phyloP scores from a whole-genome alignment of 2,888 invertebrate species.

The Gryllus longicercus region DNA sequence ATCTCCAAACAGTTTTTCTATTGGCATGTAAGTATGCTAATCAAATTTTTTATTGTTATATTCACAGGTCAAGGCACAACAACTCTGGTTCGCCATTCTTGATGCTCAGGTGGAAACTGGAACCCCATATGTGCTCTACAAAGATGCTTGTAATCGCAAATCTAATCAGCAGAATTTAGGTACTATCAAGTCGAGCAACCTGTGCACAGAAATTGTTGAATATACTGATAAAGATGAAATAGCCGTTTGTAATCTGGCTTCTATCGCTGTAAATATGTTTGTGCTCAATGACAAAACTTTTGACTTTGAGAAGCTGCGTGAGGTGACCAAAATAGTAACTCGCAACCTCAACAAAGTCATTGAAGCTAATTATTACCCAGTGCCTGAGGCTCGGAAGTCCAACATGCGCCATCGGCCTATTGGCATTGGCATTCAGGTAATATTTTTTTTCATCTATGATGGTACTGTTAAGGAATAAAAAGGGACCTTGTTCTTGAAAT shows the following conservation, averaged over 20 bases:
- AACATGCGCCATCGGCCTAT: constrained; percentile 84
- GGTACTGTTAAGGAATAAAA: no score
- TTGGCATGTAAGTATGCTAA: no score
- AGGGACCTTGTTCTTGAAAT: no score
- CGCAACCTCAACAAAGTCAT: constrained; percentile 94
- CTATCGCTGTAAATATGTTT: constrained; percentile 94
- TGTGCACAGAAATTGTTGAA: constrained; percentile 97
- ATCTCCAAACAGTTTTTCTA: no score
- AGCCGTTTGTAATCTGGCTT: constrained; percentile 97
- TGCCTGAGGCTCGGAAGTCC: constrained; percentile 73
- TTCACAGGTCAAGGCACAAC: constrained; percentile 65
- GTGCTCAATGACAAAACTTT: constrained; percentile 74
- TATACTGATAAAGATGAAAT: constrained; percentile 90
- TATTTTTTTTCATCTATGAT: neutral
- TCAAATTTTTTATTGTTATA: no score
- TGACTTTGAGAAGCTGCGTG: constrained; percentile 82
- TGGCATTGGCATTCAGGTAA: constrained; percentile 84
- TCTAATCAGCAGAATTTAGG: constrained; percentile 98
- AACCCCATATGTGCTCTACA: constrained; percentile 95
- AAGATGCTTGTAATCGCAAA: constrained; percentile 94
- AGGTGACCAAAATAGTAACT: constrained; percentile 83
- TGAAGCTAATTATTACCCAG: constrained; percentile 93
- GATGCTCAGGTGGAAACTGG: constrained; percentile 97
- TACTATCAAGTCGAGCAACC: constrained; percentile 95
- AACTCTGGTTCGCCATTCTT: constrained; percentile 90